Evolutionary conservation across 2,113 vertebrate genomes (phyloP).

Genomic region (Zapus hudsonius): DNA sequence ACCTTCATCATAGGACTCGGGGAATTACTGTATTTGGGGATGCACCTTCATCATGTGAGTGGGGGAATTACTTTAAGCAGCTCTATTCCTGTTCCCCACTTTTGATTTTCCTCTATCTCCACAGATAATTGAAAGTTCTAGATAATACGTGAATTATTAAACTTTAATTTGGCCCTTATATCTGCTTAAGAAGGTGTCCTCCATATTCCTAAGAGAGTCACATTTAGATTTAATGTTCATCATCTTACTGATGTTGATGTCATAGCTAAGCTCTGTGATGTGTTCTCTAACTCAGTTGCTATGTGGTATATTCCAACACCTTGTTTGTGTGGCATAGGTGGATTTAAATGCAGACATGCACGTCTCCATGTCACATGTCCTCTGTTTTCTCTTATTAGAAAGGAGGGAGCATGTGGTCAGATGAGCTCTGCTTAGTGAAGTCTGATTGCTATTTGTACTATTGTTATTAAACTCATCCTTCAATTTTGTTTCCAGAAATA

Average conservation of each 20-base stretch:
- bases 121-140: neutral
- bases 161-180: neutral
- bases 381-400: neutral
- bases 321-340: neutral
- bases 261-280: neutral
- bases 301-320: neutral
- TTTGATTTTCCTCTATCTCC: neutral
- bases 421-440: neutral
- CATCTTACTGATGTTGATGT: neutral
- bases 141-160: slow-evolving; percentile 11
- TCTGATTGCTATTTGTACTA: slow-evolving; percentile 1
- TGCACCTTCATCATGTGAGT: neutral
- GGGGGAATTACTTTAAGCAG: neutral
- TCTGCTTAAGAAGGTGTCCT: neutral
- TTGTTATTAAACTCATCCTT: neutral
- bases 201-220: neutral
- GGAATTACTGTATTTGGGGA: neutral
- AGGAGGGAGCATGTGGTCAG: neutral
- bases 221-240: neutral
- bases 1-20: neutral
- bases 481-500: neutral
- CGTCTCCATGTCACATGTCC: neutral
- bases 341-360: neutral
- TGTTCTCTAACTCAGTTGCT: neutral
- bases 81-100: neutral